These are phyloP conservation scores for Clupea harengus DNA, from an alignment of 2,113 vertebrate species.

Conservation along the genomic window DNA sequence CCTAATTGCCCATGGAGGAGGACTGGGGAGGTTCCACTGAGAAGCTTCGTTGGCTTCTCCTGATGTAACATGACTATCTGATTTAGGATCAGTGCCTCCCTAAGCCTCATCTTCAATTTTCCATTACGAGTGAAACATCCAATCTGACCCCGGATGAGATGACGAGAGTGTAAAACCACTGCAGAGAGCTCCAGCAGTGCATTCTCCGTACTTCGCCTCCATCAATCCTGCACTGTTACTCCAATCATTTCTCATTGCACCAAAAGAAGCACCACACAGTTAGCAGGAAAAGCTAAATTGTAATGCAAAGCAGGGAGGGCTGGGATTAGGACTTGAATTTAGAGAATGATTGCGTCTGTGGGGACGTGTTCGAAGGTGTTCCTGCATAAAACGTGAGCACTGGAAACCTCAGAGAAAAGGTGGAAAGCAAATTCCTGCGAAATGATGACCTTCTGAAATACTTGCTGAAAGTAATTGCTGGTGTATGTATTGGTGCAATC, in stretches of 20 bases:
- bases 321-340: not conserved
- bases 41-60: not conserved
- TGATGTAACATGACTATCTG: too few relatives aligned
- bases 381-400: not conserved
- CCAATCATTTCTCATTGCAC: too few relatives aligned
- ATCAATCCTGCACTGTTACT: too few relatives aligned
- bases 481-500: not conserved
- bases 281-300: not conserved
- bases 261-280: not conserved
- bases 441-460: not conserved
- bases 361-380: not conserved
- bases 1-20: not conserved
- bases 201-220: too few relatives aligned
- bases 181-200: too few relatives aligned
- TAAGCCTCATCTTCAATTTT: not conserved
- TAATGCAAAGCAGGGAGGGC: not conserved
- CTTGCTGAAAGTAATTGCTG: not conserved
- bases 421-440: not conserved
- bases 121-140: not conserved
- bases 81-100: too few relatives aligned
- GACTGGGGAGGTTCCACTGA: not conserved
- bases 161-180: too few relatives aligned
- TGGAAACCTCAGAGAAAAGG: not conserved
- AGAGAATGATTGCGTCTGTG: not conserved
- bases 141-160: not conserved